These are phyloP conservation scores for Heliconius hermathena DNA, from an alignment of 1,140 invertebrate genomes.

Conservation along the genomic window DNA sequence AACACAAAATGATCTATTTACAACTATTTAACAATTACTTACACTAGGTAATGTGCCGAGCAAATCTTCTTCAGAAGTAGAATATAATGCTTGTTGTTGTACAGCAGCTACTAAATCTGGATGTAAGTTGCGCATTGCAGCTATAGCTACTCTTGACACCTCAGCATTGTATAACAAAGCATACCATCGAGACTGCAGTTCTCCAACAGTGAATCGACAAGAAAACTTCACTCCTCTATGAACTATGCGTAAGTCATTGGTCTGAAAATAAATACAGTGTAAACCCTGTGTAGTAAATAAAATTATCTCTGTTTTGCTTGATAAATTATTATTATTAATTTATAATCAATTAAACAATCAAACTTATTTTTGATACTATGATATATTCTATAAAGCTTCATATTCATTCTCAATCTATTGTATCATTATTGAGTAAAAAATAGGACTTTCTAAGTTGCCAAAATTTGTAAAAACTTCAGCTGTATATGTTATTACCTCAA, in stretches of 20 bases:
- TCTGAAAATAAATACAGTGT: conserved; percentile 80
- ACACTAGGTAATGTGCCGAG: conserved; percentile 92
- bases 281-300: too few species aligned
- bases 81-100: conserved; percentile 94
- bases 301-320: too few species aligned
- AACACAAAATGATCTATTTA: neutral
- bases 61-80: conserved; percentile 93
- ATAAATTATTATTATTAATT: too few species aligned
- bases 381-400: too few species aligned
- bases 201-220: conserved; percentile 95
- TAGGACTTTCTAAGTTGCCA: too few species aligned
- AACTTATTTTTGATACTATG: too few species aligned
- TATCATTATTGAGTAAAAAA: too few species aligned
- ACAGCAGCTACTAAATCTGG: conserved; percentile 93
- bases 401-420: too few species aligned
- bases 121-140: conserved; percentile 96
- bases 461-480: too few species aligned
- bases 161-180: conserved; percentile 95
- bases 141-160: conserved; percentile 92
- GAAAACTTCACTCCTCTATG: conserved; percentile 97
- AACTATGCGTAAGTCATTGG: conserved; percentile 93
- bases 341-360: too few species aligned
- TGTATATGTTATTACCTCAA: too few species aligned
- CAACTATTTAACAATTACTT: conserved; percentile 65
- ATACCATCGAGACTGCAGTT: conserved; percentile 98